Evolutionary conservation across 1,140 invertebrate species (phyloP).

Genomic region (Philopotamus ludificatus): DNA sequence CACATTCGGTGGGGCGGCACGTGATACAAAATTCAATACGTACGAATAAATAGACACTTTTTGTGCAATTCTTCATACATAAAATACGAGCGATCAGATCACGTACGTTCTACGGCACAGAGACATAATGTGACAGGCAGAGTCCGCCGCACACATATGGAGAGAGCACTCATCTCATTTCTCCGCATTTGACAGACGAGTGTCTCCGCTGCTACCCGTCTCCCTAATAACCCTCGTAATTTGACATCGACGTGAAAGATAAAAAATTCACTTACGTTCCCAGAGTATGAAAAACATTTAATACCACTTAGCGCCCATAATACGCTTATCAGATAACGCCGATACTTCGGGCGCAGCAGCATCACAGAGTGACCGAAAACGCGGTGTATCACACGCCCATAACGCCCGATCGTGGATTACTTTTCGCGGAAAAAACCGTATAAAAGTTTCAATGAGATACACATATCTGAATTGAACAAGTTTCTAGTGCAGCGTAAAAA

Average conservation of each 20-base stretch:
- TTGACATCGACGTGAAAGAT: conserved; percentile 39
- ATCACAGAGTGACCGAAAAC: too few relatives aligned
- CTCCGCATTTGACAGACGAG: conserved; percentile 31
- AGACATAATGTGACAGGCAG: conserved; percentile 24
- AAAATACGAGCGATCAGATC: conserved; percentile 16
- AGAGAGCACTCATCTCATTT: conserved; percentile 28
- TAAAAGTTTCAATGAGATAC: too few relatives aligned
- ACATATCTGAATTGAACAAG: too few relatives aligned
- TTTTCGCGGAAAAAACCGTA: too few relatives aligned
- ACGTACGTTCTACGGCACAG: conserved; percentile 18
- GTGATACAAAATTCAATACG: background rate
- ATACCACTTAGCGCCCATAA: conserved; percentile 38
- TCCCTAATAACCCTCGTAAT: conserved; percentile 34
- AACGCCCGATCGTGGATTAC: too few relatives aligned
- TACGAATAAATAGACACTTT: background rate
- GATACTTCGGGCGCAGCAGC: too few relatives aligned
- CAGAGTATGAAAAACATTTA: conserved; percentile 40
- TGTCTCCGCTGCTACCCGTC: conserved; percentile 21
- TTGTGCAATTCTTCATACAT: conserved; percentile 1
- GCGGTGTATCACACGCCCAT: too few relatives aligned
- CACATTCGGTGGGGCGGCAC: too few relatives aligned
- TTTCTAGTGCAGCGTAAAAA: too few relatives aligned
- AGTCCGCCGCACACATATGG: conserved; percentile 5
- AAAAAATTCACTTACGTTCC: conserved; percentile 36
- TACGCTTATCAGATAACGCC: conserved; percentile 22